These are phyloP conservation scores for Argyra leucocephala DNA, from an alignment of 2,888 invertebrate genomes.

Conservation along the genomic window DNA sequence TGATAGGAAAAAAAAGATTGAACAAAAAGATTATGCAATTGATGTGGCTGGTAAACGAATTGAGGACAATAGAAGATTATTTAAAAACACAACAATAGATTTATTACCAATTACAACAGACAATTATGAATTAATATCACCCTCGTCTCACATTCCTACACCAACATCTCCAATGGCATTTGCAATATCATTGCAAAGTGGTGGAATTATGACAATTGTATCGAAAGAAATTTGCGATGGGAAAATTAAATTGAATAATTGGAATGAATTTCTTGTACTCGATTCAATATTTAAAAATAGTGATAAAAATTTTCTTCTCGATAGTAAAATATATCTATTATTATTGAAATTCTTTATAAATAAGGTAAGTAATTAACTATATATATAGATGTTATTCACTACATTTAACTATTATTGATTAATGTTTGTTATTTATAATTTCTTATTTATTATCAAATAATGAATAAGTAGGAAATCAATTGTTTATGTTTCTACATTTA, in stretches of 20 bases:
- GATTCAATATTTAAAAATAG: constrained; percentile 39
- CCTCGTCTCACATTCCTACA: constrained; percentile 17
- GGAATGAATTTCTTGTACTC: constrained; percentile 33
- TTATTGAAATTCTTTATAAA: constrained; percentile 37
- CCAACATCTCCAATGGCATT: constrained; percentile 15
- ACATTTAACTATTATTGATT: no score
- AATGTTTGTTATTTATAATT: no score
- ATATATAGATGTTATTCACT: background rate
- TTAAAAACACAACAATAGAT: constrained; percentile 19
- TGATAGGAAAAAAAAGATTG: constrained; percentile 13
- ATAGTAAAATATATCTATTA: constrained; percentile 38
- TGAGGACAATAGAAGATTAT: constrained; percentile 18
- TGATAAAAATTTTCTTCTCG: constrained; percentile 38
- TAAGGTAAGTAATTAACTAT: constrained; percentile 32
- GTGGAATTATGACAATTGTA: constrained; percentile 35
- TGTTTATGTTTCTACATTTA: no score
- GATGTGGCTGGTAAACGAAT: background rate
- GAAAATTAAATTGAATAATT: constrained; percentile 32
- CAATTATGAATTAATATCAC: constrained; percentile 7
- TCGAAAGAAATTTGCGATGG: constrained; percentile 35
- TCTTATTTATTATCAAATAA: no score
- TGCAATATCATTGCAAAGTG: constrained; percentile 30
- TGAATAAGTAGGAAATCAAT: no score
- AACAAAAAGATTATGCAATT: constrained; percentile 3
- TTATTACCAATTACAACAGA: background rate